Conservation (phyloP, 2,113 vertebrate species). For the Megaleporinus macrocephalus region DNA sequence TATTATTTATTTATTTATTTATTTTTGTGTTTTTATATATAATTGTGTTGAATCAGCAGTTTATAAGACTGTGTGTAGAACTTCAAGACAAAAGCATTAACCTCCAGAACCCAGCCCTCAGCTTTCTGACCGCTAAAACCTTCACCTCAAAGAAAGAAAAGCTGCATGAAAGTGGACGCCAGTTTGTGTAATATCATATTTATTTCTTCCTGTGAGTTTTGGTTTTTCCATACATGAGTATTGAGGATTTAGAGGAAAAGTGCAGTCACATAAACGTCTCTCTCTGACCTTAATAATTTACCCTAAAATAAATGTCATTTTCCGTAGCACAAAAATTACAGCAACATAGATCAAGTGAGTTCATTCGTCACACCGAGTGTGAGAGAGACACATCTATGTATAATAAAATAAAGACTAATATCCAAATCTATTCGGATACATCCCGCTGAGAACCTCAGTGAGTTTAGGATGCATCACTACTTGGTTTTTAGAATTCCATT, state of each 20-base stretch:
- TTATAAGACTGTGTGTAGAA: too few relatives aligned
- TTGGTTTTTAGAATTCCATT: slow-evolving; percentile 46
- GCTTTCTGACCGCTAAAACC: neutral
- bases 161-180: slow-evolving; percentile 61
- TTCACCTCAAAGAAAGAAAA: neutral
- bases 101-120: too few relatives aligned
- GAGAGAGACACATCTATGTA: slow-evolving; percentile 71
- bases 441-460: slow-evolving; percentile 45
- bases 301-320: slow-evolving; percentile 70
- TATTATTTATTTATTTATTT: too few relatives aligned
- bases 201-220: slow-evolving; percentile 88
- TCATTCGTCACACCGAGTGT: slow-evolving; percentile 78
- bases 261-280: slow-evolving; percentile 84
- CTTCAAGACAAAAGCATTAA: too few relatives aligned
- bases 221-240: slow-evolving; percentile 86
- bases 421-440: slow-evolving; percentile 32
- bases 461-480: slow-evolving; percentile 63
- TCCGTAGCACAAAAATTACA: slow-evolving; percentile 86
- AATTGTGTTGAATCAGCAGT: too few relatives aligned
- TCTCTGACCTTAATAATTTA: slow-evolving; percentile 65
- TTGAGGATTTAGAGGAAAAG: slow-evolving; percentile 80
- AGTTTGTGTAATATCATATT: slow-evolving; percentile 86
- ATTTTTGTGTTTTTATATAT: too few relatives aligned
- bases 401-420: slow-evolving; percentile 44
- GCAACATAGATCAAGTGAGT: slow-evolving; percentile 83